phyloP scores from a whole-genome alignment of 2,888 invertebrate species.

The Eurytoma californica region DNA sequence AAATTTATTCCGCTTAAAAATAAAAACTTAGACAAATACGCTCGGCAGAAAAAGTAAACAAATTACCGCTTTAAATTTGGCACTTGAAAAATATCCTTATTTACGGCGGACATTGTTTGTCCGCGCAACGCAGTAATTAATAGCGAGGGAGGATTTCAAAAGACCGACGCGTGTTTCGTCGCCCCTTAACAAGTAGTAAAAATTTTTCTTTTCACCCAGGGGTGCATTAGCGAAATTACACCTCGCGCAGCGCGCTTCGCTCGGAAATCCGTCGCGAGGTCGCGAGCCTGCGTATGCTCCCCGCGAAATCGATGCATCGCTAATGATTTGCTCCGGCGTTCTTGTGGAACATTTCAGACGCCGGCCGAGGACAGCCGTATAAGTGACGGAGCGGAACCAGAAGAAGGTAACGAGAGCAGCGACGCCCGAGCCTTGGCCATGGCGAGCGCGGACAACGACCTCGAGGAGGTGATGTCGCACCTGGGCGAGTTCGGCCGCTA shows the following conservation, averaged over 20 bases:
- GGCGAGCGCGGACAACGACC: slow-evolving; percentile 66
- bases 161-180: neutral
- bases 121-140: neutral
- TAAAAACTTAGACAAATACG: neutral
- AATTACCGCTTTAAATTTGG: slow-evolving; percentile 9
- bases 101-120: neutral
- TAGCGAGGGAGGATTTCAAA: neutral
- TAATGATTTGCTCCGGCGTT: neutral
- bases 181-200: neutral
- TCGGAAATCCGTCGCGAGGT: neutral
- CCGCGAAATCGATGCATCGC: neutral
- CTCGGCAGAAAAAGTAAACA: neutral
- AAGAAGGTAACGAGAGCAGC: neutral
- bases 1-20: neutral
- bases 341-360: slow-evolving; percentile 16
- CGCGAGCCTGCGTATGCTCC: neutral
- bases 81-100: neutral
- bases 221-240: too few relatives aligned
- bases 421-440: slow-evolving; percentile 48
- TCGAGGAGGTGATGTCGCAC: slow-evolving; percentile 70
- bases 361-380: neutral
- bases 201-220: neutral
- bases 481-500: slow-evolving; percentile 88
- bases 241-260: too few relatives aligned
- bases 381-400: neutral